phyloP scores from a whole-genome alignment of 1,140 invertebrate species.

The Coelopa frigida region DNA sequence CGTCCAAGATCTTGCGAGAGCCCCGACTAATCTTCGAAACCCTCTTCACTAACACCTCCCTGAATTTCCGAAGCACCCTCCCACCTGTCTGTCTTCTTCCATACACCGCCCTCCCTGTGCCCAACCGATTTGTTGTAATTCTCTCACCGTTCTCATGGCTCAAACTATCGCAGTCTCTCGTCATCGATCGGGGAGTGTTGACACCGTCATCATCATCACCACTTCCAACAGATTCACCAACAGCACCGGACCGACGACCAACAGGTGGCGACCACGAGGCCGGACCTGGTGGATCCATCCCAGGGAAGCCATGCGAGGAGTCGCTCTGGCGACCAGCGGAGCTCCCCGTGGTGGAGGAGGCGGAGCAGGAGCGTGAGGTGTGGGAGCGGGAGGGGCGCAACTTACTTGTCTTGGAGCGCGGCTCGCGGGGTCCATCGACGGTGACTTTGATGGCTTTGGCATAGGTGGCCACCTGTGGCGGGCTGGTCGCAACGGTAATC shows the following conservation, averaged over 20 bases:
- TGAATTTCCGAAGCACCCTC: too few relatives aligned
- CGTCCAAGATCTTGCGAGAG: too few relatives aligned
- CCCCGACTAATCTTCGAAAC: too few relatives aligned
- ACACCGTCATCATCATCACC: too few relatives aligned
- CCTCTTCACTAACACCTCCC: too few relatives aligned
- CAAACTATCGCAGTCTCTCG: conserved; percentile 4
- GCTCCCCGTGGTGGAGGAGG: not conserved
- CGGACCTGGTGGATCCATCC: conserved; percentile 3
- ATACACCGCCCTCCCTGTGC: too few relatives aligned
- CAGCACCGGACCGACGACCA: not conserved
- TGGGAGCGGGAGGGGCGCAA: conserved; percentile 32
- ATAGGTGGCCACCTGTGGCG: conserved; percentile 91
- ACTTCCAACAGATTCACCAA: conserved; percentile 1
- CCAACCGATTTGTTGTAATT: not conserved
- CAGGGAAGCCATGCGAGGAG: not conserved
- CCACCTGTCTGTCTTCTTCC: too few relatives aligned
- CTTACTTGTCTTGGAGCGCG: conserved; percentile 95
- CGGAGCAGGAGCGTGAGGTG: not conserved
- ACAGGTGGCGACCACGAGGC: not conserved
- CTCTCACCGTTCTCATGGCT: not conserved
- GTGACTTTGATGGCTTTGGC: conserved; percentile 98
- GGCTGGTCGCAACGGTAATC: conserved; percentile 85
- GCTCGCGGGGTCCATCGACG: conserved; percentile 95
- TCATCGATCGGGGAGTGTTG: too few relatives aligned
- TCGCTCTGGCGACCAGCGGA: not conserved